phyloP scores from a whole-genome alignment of 2,113 vertebrate species.

The Polypterus bichir region DNA sequence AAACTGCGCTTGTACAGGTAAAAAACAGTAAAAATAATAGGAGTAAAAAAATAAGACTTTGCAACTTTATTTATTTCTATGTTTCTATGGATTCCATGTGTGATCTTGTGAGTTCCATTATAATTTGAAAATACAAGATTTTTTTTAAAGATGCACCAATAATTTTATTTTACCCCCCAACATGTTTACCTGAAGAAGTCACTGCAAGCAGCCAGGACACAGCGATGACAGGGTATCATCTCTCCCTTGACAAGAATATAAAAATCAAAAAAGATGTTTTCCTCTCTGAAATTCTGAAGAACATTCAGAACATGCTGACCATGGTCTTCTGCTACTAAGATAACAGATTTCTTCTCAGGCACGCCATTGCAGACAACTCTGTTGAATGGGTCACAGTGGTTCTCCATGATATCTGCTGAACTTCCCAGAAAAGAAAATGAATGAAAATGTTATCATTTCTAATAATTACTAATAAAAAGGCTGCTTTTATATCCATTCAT shows the following conservation, averaged over 20 bases:
- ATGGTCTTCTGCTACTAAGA: constrained; percentile 69
- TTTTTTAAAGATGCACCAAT: too few relatives aligned
- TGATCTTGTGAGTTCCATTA: too few relatives aligned
- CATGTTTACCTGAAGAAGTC: constrained; percentile 86
- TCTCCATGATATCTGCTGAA: constrained; percentile 37
- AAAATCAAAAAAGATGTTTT: constrained; percentile 80
- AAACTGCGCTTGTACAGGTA: too few relatives aligned
- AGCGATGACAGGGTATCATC: constrained; percentile 78
- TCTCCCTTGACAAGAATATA: constrained; percentile 71
- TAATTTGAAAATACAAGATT: too few relatives aligned
- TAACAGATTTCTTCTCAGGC: constrained; percentile 50
- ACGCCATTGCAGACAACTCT: constrained; percentile 48
- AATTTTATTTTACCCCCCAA: too few relatives aligned
- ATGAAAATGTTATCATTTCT: background rate
- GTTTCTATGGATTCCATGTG: too few relatives aligned
- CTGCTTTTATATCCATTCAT: background rate
- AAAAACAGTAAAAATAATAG: too few relatives aligned
- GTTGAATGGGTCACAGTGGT: constrained; percentile 37
- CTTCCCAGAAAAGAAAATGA: constrained; percentile 1
- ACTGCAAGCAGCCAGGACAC: constrained; percentile 86
- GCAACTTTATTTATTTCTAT: too few relatives aligned
- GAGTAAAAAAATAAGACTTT: too few relatives aligned
- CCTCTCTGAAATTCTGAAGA: constrained; percentile 74
- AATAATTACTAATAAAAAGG: constrained; percentile 4
- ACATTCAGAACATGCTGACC: constrained; percentile 74